Conservation (phyloP, 2,797 vertebrate genomes). For the Mergus octosetaceus region DNA sequence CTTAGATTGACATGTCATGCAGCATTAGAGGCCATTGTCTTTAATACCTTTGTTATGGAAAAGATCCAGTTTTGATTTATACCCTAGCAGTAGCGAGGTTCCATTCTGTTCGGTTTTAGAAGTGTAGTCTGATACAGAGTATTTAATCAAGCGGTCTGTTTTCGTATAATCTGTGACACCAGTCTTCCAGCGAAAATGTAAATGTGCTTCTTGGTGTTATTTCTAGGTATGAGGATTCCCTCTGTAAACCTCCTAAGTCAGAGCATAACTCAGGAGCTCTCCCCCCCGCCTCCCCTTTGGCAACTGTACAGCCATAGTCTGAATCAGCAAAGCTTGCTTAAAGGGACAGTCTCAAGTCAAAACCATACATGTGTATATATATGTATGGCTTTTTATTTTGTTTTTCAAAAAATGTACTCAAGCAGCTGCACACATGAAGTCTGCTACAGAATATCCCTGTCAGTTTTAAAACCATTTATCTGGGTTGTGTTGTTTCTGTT, state of each 20-base stretch:
- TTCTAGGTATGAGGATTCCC: constrained; percentile 1
- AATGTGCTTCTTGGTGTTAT: not conserved
- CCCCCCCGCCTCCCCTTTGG: not conserved
- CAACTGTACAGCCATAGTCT: not conserved
- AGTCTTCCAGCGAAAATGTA: not conserved
- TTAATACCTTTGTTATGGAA: constrained; percentile 24
- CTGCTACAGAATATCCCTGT: not conserved
- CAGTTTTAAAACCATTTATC: not conserved
- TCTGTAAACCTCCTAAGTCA: not conserved
- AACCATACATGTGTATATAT: not conserved
- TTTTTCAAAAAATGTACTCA: not conserved
- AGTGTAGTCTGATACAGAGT: not conserved
- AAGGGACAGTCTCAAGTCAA: not conserved
- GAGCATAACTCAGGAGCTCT: not conserved
- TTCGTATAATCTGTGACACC: not conserved
- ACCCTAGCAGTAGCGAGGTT: not conserved
- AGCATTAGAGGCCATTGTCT: not conserved
- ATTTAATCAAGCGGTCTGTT: not conserved
- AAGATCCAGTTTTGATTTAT: constrained; percentile 28
- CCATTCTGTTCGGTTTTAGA: not conserved
- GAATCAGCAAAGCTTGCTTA: constrained; percentile 29
- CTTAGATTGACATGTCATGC: not conserved
- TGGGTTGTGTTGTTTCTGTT: not conserved
- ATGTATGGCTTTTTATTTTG: not conserved
- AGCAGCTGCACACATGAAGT: not conserved